Conservation (phyloP, 2,113 vertebrate genomes). For the Microtus ochrogaster region DNA sequence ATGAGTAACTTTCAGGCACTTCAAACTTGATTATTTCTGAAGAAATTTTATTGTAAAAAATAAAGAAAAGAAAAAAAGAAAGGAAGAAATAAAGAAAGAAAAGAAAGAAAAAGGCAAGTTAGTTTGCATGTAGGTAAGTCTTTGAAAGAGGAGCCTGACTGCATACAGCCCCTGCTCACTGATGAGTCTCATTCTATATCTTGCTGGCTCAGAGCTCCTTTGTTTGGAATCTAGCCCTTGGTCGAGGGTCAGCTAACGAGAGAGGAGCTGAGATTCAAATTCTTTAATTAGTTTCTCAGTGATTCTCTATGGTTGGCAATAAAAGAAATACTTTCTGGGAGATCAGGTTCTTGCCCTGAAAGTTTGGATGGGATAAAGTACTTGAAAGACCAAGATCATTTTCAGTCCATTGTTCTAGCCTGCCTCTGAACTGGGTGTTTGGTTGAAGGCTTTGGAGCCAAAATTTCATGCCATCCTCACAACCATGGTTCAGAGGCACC, state of each 20-base stretch:
- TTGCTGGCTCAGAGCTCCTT: constrained; percentile 62
- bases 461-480: constrained; percentile 56
- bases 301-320: constrained; percentile 78
- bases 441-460: constrained; percentile 59
- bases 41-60: constrained; percentile 55
- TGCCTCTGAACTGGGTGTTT: constrained; percentile 63
- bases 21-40: constrained; percentile 79
- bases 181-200: constrained; percentile 67
- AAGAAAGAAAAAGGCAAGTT: neutral
- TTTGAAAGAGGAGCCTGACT: constrained; percentile 55
- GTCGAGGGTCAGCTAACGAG: constrained; percentile 77
- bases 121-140: constrained; percentile 61
- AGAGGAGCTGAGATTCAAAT: constrained; percentile 75
- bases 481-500: neutral
- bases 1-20: constrained; percentile 74
- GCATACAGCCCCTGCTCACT: neutral
- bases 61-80: neutral
- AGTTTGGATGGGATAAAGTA: constrained; percentile 72
- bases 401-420: constrained; percentile 74
- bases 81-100: neutral
- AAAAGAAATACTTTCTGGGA: constrained; percentile 76
- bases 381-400: constrained; percentile 76
- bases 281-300: constrained; percentile 81
- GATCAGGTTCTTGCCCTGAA: constrained; percentile 73
- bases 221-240: constrained; percentile 64